These are phyloP conservation scores for Cyrtodaria siliqua DNA, from an alignment of 2,888 invertebrate genomes.

Conservation along the genomic window DNA sequence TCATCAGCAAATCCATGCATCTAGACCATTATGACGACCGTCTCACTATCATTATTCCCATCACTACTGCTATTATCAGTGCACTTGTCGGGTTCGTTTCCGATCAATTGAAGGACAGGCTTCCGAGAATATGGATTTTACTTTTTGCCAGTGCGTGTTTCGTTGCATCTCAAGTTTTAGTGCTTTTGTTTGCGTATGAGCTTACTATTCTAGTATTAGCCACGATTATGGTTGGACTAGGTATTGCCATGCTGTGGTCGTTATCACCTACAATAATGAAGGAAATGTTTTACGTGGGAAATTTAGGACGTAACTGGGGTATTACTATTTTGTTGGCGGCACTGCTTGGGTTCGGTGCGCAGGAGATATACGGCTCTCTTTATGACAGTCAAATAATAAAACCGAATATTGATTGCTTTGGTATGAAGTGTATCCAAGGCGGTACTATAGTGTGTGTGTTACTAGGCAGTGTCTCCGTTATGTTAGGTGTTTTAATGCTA, in stretches of 20 bases:
- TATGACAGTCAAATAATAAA: constrained; percentile 29
- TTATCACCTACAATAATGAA: too few species aligned
- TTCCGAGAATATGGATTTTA: constrained; percentile 45
- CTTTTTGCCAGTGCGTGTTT: constrained; percentile 23
- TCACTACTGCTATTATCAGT: constrained; percentile 50
- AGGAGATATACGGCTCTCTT: constrained; percentile 50
- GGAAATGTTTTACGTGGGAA: too few species aligned
- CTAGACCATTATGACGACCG: constrained; percentile 38
- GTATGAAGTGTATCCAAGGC: constrained; percentile 46
- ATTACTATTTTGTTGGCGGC: constrained; percentile 48
- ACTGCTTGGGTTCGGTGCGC: constrained; percentile 38
- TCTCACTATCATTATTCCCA: constrained; percentile 45
- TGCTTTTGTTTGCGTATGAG: too few species aligned
- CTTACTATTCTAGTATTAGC: constrained; percentile 26
- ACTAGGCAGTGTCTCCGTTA: too few species aligned
- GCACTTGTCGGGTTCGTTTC: constrained; percentile 46
- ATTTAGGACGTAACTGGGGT: constrained; percentile 67
- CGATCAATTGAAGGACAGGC: constrained; percentile 36
- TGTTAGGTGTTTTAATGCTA: too few species aligned
- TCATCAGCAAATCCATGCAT: constrained; percentile 53
- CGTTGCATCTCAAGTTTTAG: constrained; percentile 22
- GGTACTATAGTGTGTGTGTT: too few species aligned
- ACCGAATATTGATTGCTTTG: constrained; percentile 36
- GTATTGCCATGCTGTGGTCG: too few species aligned
- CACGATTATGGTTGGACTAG: constrained; percentile 40